Evolutionary conservation across 2,797 vertebrate species (phyloP), one percentile per base, ranked within the genome.

Genomic region (Scolopax rusticola): DNA sequence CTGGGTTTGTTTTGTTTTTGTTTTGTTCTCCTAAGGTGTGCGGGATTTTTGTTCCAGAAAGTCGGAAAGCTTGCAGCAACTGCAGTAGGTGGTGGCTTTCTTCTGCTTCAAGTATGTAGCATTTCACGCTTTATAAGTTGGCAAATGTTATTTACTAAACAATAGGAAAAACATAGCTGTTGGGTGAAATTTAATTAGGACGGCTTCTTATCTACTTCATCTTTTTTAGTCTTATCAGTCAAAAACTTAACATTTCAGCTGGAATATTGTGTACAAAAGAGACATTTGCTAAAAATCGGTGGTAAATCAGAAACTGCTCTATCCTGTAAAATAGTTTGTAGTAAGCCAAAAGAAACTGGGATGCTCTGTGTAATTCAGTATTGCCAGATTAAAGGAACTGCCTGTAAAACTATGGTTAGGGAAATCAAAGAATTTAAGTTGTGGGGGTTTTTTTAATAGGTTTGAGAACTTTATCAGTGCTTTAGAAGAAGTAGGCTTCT

Each of bases 11-110:
- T 75, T 73, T 50, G 57, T 59, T 69, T 80, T 86, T 93, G 83
- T 95, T 95, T 90, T 88, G 95, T 80, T 97, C 33, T 82, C 95
- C 96, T 86, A 94, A 99, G 99, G 99, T 99, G 99, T 98, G 99
- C 99, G 83, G 99, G 99, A 94, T 99, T 99, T 98, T 98, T 99
- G 87, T 99, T 99, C 98, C 99, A 99, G 98, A 99, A 99, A 97
- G 99, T 99, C 90, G 99, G 99, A 60, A 99, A 99, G 96, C 98
- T 99, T 93, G 99, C 99, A 88, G 99, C 99, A 76, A 99, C 99
- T 76, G 98, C 99, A 93, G 99, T 99, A 68, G 99, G 99, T 40
- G 99, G 99, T 94, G 99, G 99, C 93, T 99, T 99, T 95, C 99
- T 99, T 96, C 98, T 99, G 89, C 98, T 99, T 93, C 99, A 99